phyloP scores from a whole-genome alignment of 2,113 vertebrate genomes.

The Heloderma charlesbogerti region DNA sequence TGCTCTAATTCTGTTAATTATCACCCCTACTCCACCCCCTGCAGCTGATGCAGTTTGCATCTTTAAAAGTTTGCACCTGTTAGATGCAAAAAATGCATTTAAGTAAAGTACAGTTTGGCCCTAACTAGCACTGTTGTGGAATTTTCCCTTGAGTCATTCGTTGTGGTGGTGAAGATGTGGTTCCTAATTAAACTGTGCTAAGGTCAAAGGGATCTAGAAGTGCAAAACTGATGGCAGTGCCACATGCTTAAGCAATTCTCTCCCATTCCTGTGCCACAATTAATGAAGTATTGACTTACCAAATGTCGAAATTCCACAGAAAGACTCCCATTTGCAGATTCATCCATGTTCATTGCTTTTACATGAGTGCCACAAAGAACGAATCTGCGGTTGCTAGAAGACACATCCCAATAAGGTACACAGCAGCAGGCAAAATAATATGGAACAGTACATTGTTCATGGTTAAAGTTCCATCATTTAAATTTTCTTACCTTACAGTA shows the following conservation, averaged over 20 bases:
- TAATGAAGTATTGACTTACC: conserved; percentile 75
- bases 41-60: not conserved
- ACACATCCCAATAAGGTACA: conserved; percentile 45
- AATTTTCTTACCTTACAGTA: conserved; percentile 88
- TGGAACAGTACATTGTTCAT: not conserved
- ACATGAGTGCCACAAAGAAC: conserved; percentile 93
- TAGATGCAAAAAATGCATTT: not conserved
- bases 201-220: not conserved
- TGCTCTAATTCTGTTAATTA: not conserved
- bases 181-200: not conserved
- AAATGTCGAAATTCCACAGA: conserved; percentile 95
- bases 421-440: not conserved
- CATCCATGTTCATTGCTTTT: conserved; percentile 97
- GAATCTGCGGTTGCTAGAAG: conserved; percentile 90
- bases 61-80: not conserved
- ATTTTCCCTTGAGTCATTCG: not conserved
- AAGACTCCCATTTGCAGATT: conserved; percentile 92
- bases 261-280: not conserved
- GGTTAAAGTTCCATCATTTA: not conserved
- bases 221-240: not conserved
- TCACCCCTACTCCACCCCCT: too few relatives aligned
- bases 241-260: not conserved
- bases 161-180: not conserved
- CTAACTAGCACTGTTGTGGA: not conserved
- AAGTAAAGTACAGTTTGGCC: too few relatives aligned